Conservation (phyloP, 2,797 vertebrate species). For the Pipistrellus kuhlii region DNA sequence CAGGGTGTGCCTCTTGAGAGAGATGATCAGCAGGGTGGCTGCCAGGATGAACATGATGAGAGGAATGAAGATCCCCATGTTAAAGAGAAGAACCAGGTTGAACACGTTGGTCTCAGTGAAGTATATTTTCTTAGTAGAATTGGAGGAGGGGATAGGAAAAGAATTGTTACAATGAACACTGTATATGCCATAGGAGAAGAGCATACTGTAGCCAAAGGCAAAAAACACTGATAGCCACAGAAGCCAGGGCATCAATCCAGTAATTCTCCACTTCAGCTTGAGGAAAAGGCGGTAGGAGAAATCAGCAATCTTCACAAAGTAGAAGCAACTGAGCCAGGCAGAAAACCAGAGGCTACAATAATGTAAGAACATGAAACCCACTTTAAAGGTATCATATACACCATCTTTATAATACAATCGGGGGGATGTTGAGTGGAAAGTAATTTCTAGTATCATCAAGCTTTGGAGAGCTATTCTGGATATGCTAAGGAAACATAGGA, state of each 20-base stretch:
- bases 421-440: background rate
- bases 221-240: background rate
- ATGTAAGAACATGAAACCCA: slow-evolving; percentile 40
- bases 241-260: background rate
- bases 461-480: slow-evolving; percentile 72
- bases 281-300: slow-evolving; percentile 19
- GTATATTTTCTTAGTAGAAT: background rate
- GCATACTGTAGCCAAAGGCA: slow-evolving; percentile 13
- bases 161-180: background rate
- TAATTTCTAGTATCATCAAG: slow-evolving; percentile 56
- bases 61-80: slow-evolving; percentile 44
- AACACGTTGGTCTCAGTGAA: slow-evolving; percentile 31
- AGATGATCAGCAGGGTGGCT: slow-evolving; percentile 63
- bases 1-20: slow-evolving; percentile 65
- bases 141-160: slow-evolving; percentile 9
- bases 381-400: background rate
- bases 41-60: slow-evolving; percentile 61
- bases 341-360: slow-evolving; percentile 65
- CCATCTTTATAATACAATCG: background rate
- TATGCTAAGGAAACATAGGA: slow-evolving; percentile 63
- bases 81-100: slow-evolving; percentile 31
- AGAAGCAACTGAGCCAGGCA: slow-evolving; percentile 56
- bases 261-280: slow-evolving; percentile 57
- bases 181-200: background rate
- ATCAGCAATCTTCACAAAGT: slow-evolving; percentile 64